Conservation (phyloP, 2,797 vertebrate species). For the Galagoides demidoff region DNA sequence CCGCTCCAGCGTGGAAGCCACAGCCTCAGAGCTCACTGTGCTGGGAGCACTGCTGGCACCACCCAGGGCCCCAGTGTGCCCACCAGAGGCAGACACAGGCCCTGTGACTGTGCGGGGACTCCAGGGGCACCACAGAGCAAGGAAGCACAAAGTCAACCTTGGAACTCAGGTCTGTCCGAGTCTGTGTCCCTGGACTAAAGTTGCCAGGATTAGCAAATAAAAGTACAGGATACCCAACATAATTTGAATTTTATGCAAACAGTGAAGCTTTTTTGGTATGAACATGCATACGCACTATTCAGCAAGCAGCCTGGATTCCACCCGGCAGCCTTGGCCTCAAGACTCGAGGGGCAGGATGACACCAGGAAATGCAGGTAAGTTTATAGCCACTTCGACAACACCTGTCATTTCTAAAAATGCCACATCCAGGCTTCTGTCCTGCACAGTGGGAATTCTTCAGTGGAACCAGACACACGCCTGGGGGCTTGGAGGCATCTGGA, state of each 20-base stretch:
- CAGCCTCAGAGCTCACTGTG: not conserved
- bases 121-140: not conserved
- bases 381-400: not conserved
- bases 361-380: rapidly evolving
- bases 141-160: too few relatives aligned
- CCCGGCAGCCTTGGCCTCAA: not conserved
- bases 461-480: not conserved
- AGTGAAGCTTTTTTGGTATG: not conserved
- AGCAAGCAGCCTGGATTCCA: rapidly evolving
- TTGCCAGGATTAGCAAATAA: not conserved
- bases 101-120: not conserved
- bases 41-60: too few relatives aligned
- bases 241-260: not conserved
- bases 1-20: not conserved
- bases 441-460: not conserved
- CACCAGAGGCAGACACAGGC: too few relatives aligned
- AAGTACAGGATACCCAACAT: too few relatives aligned
- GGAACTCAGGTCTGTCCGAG: too few relatives aligned
- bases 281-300: too few relatives aligned
- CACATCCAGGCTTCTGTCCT: not conserved
- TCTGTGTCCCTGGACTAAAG: not conserved
- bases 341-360: not conserved
- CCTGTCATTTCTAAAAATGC: too few relatives aligned
- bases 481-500: not conserved
- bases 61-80: not conserved